Evolutionary conservation across 2,888 invertebrate genomes (phyloP).

Genomic region (Drosophila anomalipes): DNA sequence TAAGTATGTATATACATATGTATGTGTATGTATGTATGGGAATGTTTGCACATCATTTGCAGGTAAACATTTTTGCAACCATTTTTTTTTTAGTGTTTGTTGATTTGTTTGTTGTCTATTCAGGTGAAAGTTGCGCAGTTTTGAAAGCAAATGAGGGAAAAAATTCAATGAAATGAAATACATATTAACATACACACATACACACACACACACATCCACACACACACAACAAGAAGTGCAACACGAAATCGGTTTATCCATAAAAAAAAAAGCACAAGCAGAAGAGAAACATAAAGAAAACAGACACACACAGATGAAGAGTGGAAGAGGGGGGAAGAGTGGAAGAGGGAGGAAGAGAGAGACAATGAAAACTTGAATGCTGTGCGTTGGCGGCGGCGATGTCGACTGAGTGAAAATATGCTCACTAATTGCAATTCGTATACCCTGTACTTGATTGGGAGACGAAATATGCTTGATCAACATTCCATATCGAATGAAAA

Average conservation of each 20-base stretch:
- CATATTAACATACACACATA: constrained; percentile 28
- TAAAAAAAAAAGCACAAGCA: constrained; percentile 19
- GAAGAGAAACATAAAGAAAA: constrained; percentile 11
- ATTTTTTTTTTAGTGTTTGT: constrained; percentile 30
- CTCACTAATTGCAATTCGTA: constrained; percentile 13
- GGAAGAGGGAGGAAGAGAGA: constrained; percentile 2
- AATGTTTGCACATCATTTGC: constrained; percentile 17
- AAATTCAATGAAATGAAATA: constrained; percentile 41
- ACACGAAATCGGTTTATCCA: constrained; percentile 54
- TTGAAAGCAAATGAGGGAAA: constrained; percentile 62
- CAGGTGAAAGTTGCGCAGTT: constrained; percentile 69
- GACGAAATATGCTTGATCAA: background rate
- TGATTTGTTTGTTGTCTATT: constrained; percentile 49
- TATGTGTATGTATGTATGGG: background rate
- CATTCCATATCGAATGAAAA: background rate
- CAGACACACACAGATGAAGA: background rate
- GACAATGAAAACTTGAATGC: constrained; percentile 20
- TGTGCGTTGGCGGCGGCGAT: constrained; percentile 26
- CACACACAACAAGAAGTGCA: constrained; percentile 53
- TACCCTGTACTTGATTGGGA: background rate
- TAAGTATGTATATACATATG: background rate
- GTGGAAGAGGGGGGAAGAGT: background rate
- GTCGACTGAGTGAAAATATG: constrained; percentile 14
- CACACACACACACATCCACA: constrained; percentile 21
- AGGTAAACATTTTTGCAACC: constrained; percentile 29